Percentiles rank a stretch among this genome's conserved stretches.
phyloP scores from a whole-genome alignment of 2,797 vertebrate species.

The Pempheris klunzingeri region DNA sequence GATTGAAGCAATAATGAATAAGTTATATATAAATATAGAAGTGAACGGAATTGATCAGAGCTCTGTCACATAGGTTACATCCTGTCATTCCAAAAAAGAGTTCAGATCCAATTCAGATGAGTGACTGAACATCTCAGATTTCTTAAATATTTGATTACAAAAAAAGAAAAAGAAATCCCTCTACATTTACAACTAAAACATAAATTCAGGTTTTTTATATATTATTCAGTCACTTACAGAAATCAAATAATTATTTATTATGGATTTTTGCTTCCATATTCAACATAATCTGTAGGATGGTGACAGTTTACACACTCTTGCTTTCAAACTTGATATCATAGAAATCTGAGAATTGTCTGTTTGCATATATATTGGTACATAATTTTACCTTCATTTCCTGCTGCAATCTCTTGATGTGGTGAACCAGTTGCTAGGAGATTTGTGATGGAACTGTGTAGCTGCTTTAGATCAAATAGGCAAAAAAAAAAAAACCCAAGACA shows the following conservation, averaged over 20 bases:
- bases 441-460: slow-evolving; percentile 9
- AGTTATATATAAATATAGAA: too few relatives aligned
- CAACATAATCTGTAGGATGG: background rate
- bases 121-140: background rate
- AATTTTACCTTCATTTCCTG: background rate
- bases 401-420: background rate
- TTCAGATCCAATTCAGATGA: background rate
- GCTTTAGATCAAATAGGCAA: slow-evolving; percentile 2
- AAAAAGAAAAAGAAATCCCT: background rate
- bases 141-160: too few relatives aligned
- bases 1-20: too few relatives aligned
- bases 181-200: background rate
- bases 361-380: background rate
- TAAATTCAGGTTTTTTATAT: background rate
- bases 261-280: background rate
- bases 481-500: background rate
- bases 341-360: background rate
- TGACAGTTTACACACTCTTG: background rate
- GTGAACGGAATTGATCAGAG: background rate
- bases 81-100: background rate
- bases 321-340: background rate
- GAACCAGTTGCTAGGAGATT: slow-evolving; percentile 14
- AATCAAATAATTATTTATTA: background rate
- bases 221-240: too few relatives aligned
- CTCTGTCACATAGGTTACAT: background rate